A percentile compares a stretch with the other conserved stretches of the same genome.
Evolutionary conservation across 2,888 invertebrate species (phyloP).

Genomic region (Ichneumon xanthorius): DNA sequence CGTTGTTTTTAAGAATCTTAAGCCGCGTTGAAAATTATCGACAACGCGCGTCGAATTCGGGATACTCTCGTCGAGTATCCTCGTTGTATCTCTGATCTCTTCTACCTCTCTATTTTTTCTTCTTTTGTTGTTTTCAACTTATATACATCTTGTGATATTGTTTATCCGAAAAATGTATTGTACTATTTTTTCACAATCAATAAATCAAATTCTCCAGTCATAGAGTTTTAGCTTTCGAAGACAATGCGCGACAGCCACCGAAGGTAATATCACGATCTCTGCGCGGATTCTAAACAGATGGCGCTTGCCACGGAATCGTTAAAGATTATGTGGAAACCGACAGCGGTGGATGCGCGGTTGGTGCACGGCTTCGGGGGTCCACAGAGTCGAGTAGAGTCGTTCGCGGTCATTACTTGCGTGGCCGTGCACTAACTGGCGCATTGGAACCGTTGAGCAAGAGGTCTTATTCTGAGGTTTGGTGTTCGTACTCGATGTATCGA

Average conservation of each 20-base stretch:
- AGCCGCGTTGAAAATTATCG: conserved; percentile 13
- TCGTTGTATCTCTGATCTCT: conserved; percentile 56
- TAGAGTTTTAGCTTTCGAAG: conserved; percentile 24
- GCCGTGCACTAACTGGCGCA: too few relatives aligned
- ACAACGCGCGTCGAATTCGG: conserved; percentile 46
- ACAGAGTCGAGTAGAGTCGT: too few relatives aligned
- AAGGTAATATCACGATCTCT: not conserved
- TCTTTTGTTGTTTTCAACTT: conserved; percentile 26
- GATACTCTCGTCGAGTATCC: conserved; percentile 69
- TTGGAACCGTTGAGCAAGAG: too few relatives aligned
- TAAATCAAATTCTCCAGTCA: conserved; percentile 70
- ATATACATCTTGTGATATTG: conserved; percentile 62
- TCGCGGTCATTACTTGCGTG: too few relatives aligned
- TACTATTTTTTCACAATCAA: conserved; percentile 72
- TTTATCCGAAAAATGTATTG: conserved; percentile 68
- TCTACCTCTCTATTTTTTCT: conserved; percentile 64
- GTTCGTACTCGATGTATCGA: too few relatives aligned
- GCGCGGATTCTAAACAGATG: not conserved
- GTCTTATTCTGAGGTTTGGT: too few relatives aligned
- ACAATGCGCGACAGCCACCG: not conserved
- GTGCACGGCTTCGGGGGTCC: too few relatives aligned
- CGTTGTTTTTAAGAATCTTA: conserved; percentile 42
- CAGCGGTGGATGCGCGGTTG: too few relatives aligned
- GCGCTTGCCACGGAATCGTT: not conserved
- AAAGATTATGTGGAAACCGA: not conserved